A percentile compares a stretch with the other conserved stretches of the same genome.
Conservation (phyloP, 2,888 invertebrate genomes). For the Nephrotoma guestfalica region DNA sequence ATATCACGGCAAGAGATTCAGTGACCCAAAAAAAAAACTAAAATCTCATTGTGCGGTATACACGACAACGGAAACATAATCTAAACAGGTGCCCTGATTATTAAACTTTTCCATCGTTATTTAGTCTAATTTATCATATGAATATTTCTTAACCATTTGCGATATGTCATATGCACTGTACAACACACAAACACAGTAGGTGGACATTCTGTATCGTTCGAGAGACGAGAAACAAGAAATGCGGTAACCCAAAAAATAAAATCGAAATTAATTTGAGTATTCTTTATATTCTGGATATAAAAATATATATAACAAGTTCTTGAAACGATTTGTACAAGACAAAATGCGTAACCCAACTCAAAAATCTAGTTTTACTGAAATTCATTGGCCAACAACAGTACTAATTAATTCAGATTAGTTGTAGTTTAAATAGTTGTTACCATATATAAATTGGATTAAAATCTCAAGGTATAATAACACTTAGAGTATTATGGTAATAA, state of each 20-base stretch:
- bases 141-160: not conserved
- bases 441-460: not conserved
- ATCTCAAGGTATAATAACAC: not conserved
- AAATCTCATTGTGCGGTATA: not conserved
- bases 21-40: not conserved
- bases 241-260: not conserved
- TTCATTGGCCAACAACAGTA: not conserved
- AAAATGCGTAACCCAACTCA: not conserved
- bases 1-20: not conserved
- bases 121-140: not conserved
- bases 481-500: not conserved
- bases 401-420: not conserved
- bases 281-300: not conserved
- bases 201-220: not conserved
- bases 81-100: not conserved
- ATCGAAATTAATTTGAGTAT: not conserved
- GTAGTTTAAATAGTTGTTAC: not conserved
- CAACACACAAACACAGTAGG: not conserved
- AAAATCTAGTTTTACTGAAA: not conserved
- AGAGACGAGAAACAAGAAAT: not conserved
- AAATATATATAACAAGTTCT: not conserved
- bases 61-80: not conserved
- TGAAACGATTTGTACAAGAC: not conserved
- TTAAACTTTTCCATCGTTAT: not conserved
- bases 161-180: not conserved